Conservation (phyloP, 2,797 vertebrate genomes). For the Cossypha heuglini region DNA sequence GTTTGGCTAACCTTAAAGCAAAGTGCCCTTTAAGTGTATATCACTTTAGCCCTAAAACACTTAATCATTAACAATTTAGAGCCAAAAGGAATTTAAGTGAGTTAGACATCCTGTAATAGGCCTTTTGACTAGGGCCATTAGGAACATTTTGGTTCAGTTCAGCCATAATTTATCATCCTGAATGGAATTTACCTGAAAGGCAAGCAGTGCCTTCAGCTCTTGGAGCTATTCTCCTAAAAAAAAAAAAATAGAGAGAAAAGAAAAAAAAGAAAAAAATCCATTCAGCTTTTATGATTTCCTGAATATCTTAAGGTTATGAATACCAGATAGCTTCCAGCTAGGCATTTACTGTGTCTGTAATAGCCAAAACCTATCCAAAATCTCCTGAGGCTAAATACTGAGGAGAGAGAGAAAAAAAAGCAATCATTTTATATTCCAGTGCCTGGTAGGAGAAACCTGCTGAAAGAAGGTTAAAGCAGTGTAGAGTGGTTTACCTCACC, state of each 20-base stretch:
- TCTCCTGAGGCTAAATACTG: conserved; percentile 43
- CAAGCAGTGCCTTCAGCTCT: conserved; percentile 13
- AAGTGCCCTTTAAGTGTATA: conserved; percentile 44
- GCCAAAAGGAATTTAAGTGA: conserved; percentile 73
- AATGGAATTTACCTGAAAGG: conserved; percentile 66
- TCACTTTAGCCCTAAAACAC: conserved; percentile 55
- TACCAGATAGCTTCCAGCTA: conserved; percentile 28
- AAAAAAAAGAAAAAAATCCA: background rate
- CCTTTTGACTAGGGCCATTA: conserved; percentile 69
- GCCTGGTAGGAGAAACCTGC: background rate
- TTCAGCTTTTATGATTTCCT: conserved; percentile 34
- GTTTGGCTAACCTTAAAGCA: conserved; percentile 61
- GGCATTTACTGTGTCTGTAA: conserved; percentile 50
- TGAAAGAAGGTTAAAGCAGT: background rate
- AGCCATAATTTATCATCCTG: conserved; percentile 68
- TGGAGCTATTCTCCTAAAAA: background rate
- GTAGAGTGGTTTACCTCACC: background rate
- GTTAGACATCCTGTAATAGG: conserved; percentile 74
- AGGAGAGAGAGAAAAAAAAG: background rate
- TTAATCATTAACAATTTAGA: conserved; percentile 72
- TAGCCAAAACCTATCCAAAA: conserved; percentile 33
- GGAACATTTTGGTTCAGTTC: conserved; percentile 64
- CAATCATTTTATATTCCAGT: conserved; percentile 29
- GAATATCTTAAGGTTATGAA: conserved; percentile 51
- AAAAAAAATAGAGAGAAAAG: background rate